These are phyloP conservation scores for Subanguina moxae DNA, from an alignment of 1,140 invertebrate species.

Conservation along the genomic window DNA sequence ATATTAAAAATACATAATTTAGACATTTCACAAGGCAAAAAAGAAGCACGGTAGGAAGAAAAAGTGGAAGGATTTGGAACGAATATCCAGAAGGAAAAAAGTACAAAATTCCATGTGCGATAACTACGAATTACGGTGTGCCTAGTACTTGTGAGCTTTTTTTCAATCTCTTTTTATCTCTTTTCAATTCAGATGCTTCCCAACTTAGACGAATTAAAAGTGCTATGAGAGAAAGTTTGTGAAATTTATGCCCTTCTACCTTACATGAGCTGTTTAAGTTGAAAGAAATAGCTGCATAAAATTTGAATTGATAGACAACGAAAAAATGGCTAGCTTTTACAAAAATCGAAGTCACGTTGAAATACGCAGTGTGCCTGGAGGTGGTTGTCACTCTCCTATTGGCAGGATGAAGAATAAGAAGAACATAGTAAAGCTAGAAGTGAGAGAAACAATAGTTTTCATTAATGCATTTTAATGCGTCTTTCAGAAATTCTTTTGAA, in stretches of 20 bases:
- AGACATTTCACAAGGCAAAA: background rate
- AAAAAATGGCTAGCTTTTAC: background rate
- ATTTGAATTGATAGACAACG: background rate
- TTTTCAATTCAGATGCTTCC: background rate
- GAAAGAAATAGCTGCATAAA: background rate
- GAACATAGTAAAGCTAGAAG: background rate
- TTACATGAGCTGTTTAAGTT: no score
- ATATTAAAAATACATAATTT: no score
- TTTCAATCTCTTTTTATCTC: background rate
- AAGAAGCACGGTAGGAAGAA: background rate
- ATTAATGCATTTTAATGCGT: no score
- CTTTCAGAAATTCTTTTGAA: no score
- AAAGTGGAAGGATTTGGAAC: background rate
- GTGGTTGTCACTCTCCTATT: background rate
- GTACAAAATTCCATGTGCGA: background rate
- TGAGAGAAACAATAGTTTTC: background rate
- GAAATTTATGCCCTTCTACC: no score
- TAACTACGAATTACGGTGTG: background rate
- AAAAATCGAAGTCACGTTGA: conserved; percentile 1
- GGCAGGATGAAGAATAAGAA: background rate
- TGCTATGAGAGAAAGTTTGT: background rate
- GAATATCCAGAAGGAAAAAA: background rate
- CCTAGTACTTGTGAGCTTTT: background rate
- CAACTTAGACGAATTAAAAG: background rate
- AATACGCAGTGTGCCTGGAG: background rate